Conservation (phyloP, 2,797 vertebrate genomes). For the Thunnus albacares region DNA sequence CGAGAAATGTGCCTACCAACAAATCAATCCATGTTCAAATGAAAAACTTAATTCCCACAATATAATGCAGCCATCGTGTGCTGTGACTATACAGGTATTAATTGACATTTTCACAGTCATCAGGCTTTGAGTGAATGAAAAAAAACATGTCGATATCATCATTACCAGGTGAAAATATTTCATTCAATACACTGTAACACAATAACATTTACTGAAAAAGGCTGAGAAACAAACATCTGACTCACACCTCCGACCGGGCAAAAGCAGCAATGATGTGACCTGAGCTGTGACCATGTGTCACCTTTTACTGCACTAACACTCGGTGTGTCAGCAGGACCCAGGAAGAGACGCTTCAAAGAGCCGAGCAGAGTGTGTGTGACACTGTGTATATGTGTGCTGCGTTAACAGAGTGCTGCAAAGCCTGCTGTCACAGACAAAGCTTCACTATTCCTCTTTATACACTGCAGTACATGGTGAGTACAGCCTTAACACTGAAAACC, state of each 20-base stretch:
- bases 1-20: conserved; percentile 11
- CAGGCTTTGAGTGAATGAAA: background rate
- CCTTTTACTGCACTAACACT: conserved; percentile 69
- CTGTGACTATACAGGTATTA: background rate
- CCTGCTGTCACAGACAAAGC: conserved; percentile 34
- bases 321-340: conserved; percentile 46
- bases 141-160: background rate
- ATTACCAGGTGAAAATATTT: conserved; percentile 2
- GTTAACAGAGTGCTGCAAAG: conserved; percentile 32
- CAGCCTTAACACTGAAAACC: conserved; percentile 10
- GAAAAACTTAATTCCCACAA: background rate
- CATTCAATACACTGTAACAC: background rate
- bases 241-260: conserved; percentile 50
- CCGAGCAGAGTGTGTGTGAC: conserved; percentile 6
- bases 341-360: conserved; percentile 70
- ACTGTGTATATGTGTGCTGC: background rate
- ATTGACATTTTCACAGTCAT: background rate
- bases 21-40: background rate
- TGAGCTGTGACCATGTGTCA: conserved; percentile 67
- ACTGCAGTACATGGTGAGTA: conserved; percentile 51
- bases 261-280: conserved; percentile 26
- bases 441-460: conserved; percentile 29
- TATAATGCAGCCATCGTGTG: background rate
- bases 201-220: conserved; percentile 12
- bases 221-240: conserved; percentile 8